Evolutionary conservation across 2,888 invertebrate genomes (phyloP), one percentile per base, ranked within the genome.

Genomic region (Ormyrus rosae): DNA sequence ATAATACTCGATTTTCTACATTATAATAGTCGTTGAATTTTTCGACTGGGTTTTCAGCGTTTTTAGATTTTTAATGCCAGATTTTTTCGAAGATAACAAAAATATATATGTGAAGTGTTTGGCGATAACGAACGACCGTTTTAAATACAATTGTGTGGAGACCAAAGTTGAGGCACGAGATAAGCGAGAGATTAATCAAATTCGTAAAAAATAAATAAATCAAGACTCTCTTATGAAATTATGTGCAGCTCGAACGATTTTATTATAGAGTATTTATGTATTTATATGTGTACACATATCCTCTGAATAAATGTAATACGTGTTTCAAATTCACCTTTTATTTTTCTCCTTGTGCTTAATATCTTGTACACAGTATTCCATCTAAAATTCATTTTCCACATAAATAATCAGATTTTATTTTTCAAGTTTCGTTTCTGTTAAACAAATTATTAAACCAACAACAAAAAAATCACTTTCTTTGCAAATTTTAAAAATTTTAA

Each of bases 211-310:
- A 11, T 11, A 71, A 72, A 69, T 73, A 48, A 45, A 55, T 11
- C 50, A 70, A 80, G 19, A 55, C 55, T 61, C 61, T 70, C 63
- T 61, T 45, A 9, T 74, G 75, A 74, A 75, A 69, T 68, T 75
- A 53, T 83, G 83, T 82, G 85, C 86, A 85, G 83, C 85, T 85
- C 85, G 85, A 85, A 83, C 84, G 84, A 87, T 88, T 88, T 87
- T 86, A 88, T 86, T 87, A 87, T 86, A 85, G 86, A 84, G 87
- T 88, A 88, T 89, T 88, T 89, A 88, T 89, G 88, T 88, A 89
- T 88, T 89, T 89, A 89, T 89, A 88, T 89, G 89, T 89, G 88
- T 89, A 88, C 84, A 89, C 89, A 88, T 89, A 89, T 89, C 89
- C 85, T 88, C 83, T 84, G 86, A 88, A 89, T 89, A 89, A 89